Base-by-base conservation (phyloP, 2,113 vertebrate genomes). In the Corythornis cristatus region DNA sequence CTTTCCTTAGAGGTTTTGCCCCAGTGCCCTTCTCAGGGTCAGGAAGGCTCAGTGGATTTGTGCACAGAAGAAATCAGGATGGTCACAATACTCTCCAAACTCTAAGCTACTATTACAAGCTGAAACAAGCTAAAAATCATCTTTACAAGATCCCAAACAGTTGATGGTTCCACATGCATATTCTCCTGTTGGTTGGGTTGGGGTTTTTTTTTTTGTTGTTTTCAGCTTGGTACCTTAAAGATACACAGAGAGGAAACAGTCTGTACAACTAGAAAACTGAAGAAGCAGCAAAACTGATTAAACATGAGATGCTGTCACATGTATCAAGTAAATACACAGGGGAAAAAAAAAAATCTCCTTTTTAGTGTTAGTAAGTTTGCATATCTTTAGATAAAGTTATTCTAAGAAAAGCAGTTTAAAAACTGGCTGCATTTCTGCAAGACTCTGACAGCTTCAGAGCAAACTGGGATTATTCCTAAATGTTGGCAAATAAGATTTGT, bases 221-320 rank as follows among this genome's bases (percentile, higher is more conserved):
- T 95, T 95, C 82, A 70, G 54, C 83, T 93, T 94, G 54, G 76
- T 89, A 15, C 62, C 66, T 89, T 51, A 83, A 93, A 89, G 60
- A 79, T 3, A 70, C 9, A 42, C 21, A 60, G 37, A 78, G 79
- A 86, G 72, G 79, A 94, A 93, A 25, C 48, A 0, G 14, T 45
- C 79, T 79, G 72, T 80, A 58, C 91, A 82, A 67, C 71, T 81
- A 14, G 72, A 57, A 91, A 91, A 89, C 82, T 21, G 76, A 45
- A 57, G 60, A 95, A 93, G 80, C 76, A 78, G 61, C 35, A 67
- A 88, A 89, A 74, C 60, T 83, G 87, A 68, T 92, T 88, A 83
- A 92, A 93, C 68, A 67, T 33, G 89, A 92, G 91, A 67, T 83
- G 85, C 67, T 86, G 72, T 93, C 66, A 83, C 85, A 83, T 85